Evolutionary conservation across 35 echinoderm and acorn worm genomes (phyloP), one percentile per base, ranked within the genome.

Genomic region (Diadema setosum): DNA sequence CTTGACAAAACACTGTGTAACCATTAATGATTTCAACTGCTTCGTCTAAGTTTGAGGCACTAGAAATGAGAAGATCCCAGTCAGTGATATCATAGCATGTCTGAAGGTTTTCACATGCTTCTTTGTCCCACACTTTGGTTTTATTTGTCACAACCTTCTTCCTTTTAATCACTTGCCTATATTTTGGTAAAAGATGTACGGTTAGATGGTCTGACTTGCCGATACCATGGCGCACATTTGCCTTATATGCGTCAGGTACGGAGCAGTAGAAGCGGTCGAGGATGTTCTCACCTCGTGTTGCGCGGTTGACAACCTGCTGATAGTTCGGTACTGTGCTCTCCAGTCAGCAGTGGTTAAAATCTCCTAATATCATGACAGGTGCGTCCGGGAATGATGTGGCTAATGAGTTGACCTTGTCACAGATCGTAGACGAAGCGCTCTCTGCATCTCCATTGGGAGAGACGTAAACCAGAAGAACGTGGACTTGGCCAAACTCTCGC

Each of bases 271-370:
- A 85, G 64, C 59, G 21, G 39, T 85, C 83, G 31, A 85, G 56
- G 18, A 85, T 42, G 39, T 85, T 85, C 31, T 33, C 39, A 1
- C 83, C 83, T 7, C 83, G 33, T 8, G 58, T 85, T 61, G 83
- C 44, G 23, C 29, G 9, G 35, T 85, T 35, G 43, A 85, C 36
- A 36, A 18, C 23, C 58, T 69, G 83, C 1, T 85, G 58, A 85
- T 63, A 85, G 39, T 65, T 34, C 43, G 57, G 83, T 9, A 85
- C n/a, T 12, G 15, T 30, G 2, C 45, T 32, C 56, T 85, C 59
- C 55, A 85, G 27, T 5, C 59, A 34, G 56, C 83, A 85, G 29
- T 85, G 83, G 48, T 84, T 84, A 25, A 84, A 84, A 58, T 84
- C 82, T 21, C 82, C 82, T 30, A 59, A 27, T 52, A 85, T 61